Base-by-base conservation (phyloP, 2,888 invertebrate species). In the Yponomeuta evonymella region DNA sequence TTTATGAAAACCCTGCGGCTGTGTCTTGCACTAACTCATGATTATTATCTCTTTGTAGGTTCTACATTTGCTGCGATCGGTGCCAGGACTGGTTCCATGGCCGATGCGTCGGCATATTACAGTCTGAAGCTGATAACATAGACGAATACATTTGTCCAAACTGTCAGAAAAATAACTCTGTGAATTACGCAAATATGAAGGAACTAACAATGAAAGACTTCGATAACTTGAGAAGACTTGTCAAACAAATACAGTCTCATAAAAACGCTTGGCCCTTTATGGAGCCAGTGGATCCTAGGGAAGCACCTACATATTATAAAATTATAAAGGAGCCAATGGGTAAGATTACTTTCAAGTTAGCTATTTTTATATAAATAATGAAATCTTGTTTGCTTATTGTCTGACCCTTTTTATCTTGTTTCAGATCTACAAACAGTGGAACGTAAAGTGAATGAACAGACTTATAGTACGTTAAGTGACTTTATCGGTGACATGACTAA, bases 31-130 rank as follows among this genome's bases (percentile, higher is more conserved):
- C 43, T 5, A 1, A 43, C 8, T 43, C 29, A 65, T 29, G 29
- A 65, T 29, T 8, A n/a, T 65, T 65, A 29, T 65, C 11, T 65
- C 29, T 65, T 89, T 93, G 64, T 84, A 98, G 98, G 88, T 99
- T 99, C 94, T 99, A 99, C 88, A 98, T 99, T 81, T 99, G 98
- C 84, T 99, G 99, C 87, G 99, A 99, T 92, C 95, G 96, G 75
- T 99, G 99, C 88, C 98, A 99, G 87, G 99, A 98, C 88, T 99
- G 99, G 99, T 99, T 98, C 93, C 99, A 99, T 87, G 99, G 99
- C 9, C 94, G 97, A 72, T 99, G 99, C 88, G 99, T 99, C 67
- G 99, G 99, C 63, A 97, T 98, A 80, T 89, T 98, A 70, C 98
- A 97, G 81, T 97, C 97, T 3, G 98, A 98, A 84, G 98, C 98